Base-by-base conservation (phyloP, 2,113 vertebrate species). In the Psittacus erithacus region DNA sequence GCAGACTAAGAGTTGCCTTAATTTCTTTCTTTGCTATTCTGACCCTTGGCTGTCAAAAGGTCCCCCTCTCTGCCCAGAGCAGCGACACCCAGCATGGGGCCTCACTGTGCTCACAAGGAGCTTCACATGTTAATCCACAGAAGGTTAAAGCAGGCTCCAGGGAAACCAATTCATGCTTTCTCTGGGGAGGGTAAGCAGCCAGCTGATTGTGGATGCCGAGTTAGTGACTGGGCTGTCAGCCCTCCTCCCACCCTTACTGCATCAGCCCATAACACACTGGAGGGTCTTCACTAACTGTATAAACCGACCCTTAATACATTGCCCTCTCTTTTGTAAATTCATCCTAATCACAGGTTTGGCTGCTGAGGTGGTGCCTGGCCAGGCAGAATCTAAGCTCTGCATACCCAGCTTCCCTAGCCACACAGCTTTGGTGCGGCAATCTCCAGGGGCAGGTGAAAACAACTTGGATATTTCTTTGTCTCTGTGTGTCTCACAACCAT, bases 201-300 rank as follows among this genome's bases (percentile, higher is more conserved):
- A 67, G 15, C 14, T 47, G 35, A 11, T 6, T 1, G 1, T 11
- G 46, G 6, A 39, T 6, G 3, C 31, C 2, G 2, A 78, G 29
- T n/a, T 57, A 44, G 13, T 17, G 47, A 2, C 27, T 28, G 53
- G 10, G n/a, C 20, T 41, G 43, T 25, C 49, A 68, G 67, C 20
- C 7, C 13, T 62, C 41, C 62, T 79, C 46, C 18, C 41, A 65
- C 5, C 1, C 18, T 33, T 82, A 35, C 62, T n/a, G 11, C 52
- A 24, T 20, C 68, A 73, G 38, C 39, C 64, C 1, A 0, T 20
- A 12, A 13, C 7, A 8, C 0, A 0, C 47, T 64, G 33, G 5
- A 73, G 7, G 31, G 16, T 13, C 43, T 75, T 76, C 0, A 0
- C 9, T 50, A 38, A 41, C 27, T 69, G 20, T 22, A 33, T 28